phyloP scores from a whole-genome alignment of 2,888 invertebrate species.

The Helleia helle region DNA sequence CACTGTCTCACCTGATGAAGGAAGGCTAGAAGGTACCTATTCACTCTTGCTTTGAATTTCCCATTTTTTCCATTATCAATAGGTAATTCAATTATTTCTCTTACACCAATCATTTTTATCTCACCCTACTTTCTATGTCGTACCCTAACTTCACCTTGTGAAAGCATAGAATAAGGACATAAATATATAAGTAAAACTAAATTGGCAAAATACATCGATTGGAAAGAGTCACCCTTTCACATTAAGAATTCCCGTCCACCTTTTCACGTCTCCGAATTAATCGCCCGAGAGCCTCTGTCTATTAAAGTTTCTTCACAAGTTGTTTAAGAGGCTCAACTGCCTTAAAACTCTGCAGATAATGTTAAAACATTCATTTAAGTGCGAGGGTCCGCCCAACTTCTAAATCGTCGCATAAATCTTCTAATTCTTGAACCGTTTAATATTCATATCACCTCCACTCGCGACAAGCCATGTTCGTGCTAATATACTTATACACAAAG shows the following conservation, averaged over 20 bases:
- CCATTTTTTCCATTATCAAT: too few relatives aligned
- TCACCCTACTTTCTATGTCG: too few relatives aligned
- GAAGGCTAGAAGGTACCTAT: too few relatives aligned
- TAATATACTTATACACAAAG: constrained; percentile 11
- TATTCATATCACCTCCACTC: constrained; percentile 63
- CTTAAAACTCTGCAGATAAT: constrained; percentile 67
- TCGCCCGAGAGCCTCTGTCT: constrained; percentile 66
- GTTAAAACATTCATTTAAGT: constrained; percentile 73
- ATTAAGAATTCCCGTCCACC: constrained; percentile 66
- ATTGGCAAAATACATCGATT: constrained; percentile 6
- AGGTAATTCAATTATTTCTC: too few relatives aligned
- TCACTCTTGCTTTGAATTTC: too few relatives aligned
- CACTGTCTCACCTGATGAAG: too few relatives aligned
- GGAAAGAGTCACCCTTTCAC: constrained; percentile 45
- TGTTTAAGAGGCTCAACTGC: constrained; percentile 63
- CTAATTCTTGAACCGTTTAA: constrained; percentile 69
- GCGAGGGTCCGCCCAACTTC: constrained; percentile 51
- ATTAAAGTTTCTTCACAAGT: constrained; percentile 69
- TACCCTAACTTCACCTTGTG: too few relatives aligned
- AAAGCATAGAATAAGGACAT: too few relatives aligned
- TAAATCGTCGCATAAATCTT: constrained; percentile 67
- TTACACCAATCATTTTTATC: neutral
- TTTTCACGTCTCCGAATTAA: constrained; percentile 64
- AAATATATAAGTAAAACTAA: neutral
- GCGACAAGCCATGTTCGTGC: constrained; percentile 11